These are phyloP conservation scores for Sorex fumeus DNA, from an alignment of 2,113 vertebrate genomes.

Conservation along the genomic window DNA sequence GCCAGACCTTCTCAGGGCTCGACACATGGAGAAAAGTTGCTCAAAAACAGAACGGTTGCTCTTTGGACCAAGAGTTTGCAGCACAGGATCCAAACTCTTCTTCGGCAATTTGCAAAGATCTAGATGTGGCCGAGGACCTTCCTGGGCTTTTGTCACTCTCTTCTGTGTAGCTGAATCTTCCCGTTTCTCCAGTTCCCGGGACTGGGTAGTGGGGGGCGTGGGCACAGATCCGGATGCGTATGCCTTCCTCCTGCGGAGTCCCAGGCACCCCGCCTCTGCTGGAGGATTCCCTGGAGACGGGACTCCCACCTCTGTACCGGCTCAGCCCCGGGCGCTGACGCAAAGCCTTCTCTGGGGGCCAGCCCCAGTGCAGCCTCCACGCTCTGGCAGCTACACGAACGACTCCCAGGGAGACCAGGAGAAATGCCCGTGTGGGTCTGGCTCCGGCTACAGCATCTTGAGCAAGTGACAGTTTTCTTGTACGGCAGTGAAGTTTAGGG, in stretches of 20 bases:
- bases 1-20: no score
- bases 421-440: background rate
- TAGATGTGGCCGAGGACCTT: no score
- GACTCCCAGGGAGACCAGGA: background rate
- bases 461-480: background rate
- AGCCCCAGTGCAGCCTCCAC: background rate
- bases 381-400: background rate
- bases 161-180: no score
- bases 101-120: no score
- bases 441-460: background rate
- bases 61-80: no score
- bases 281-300: background rate
- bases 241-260: no score
- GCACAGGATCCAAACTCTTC: no score
- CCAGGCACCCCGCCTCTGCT: no score
- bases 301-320: background rate
- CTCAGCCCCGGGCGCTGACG: background rate
- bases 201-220: background rate
- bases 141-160: no score
- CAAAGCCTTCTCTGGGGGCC: background rate
- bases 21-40: no score
- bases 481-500: constrained; percentile 2
- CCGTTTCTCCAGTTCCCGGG: background rate
- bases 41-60: no score
- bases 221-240: background rate